Conservation (phyloP, 2,113 vertebrate species). For the Holacanthus passer region DNA sequence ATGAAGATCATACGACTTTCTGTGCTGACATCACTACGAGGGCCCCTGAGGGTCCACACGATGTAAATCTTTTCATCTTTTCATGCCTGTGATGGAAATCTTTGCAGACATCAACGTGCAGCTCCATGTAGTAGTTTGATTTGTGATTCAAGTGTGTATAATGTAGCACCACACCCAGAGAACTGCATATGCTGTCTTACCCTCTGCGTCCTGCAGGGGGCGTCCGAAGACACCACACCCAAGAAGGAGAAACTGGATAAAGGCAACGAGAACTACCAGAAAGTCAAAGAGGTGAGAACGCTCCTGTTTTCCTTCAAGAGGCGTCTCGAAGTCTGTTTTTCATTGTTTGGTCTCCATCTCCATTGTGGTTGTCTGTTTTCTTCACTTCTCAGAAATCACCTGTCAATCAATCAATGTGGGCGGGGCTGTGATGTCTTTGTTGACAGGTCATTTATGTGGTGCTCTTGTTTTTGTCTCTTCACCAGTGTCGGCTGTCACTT, state of each 20-base stretch:
- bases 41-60: not conserved
- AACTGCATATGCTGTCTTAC: conserved; percentile 55
- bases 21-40: not conserved
- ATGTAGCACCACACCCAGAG: not conserved
- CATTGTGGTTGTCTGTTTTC: conserved; percentile 5
- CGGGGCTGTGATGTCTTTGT: not conserved
- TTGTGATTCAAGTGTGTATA: conserved; percentile 12
- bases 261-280: conserved; percentile 95
- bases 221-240: conserved; percentile 81
- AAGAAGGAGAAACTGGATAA: conserved; percentile 87
- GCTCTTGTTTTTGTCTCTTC: conserved; percentile 20
- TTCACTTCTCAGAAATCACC: conserved; percentile 22
- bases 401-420: conserved; percentile 42
- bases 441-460: not conserved
- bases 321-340: not conserved
- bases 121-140: not conserved
- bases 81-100: not conserved
- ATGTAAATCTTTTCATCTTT: not conserved
- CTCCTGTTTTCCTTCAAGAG: conserved; percentile 32
- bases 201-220: conserved; percentile 70
- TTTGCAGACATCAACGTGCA: not conserved
- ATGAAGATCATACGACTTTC: not conserved
- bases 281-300: conserved; percentile 91
- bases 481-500: conserved; percentile 31
- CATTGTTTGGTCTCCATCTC: not conserved